phyloP scores from a whole-genome alignment of 2,113 vertebrate species.

The Callospermophilus lateralis region DNA sequence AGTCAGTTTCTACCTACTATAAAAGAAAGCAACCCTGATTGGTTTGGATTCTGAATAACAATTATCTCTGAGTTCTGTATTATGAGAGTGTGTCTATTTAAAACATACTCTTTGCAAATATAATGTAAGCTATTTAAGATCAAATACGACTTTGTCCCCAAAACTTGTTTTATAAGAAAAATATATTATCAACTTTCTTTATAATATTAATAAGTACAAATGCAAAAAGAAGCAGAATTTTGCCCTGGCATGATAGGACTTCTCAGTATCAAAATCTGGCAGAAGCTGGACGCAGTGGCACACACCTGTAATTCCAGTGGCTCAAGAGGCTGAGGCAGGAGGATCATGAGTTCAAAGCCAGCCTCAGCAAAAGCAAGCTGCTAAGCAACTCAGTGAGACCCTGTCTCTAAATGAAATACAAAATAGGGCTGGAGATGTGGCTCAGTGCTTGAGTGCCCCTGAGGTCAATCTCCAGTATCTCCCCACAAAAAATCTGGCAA shows the following conservation, averaged over 20 bases:
- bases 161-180: slow-evolving; percentile 37
- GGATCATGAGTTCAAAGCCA: too few relatives aligned
- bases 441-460: too few relatives aligned
- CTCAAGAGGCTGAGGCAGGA: too few relatives aligned
- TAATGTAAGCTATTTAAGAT: slow-evolving; percentile 20
- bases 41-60: not conserved
- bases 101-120: slow-evolving; percentile 31
- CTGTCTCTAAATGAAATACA: too few relatives aligned
- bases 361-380: too few relatives aligned
- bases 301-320: too few relatives aligned
- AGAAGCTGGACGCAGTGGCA: not conserved
- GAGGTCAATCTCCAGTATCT: too few relatives aligned
- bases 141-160: slow-evolving; percentile 32
- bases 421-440: too few relatives aligned
- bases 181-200: not conserved
- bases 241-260: not conserved
- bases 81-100: not conserved
- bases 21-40: not conserved
- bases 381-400: too few relatives aligned
- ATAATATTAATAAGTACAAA: not conserved
- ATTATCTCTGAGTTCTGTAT: slow-evolving; percentile 10
- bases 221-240: not conserved
- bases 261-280: not conserved
- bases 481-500: not conserved
- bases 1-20: not conserved